Base-by-base conservation (phyloP, 2,888 invertebrate genomes). In the Drosophila macrothrix region DNA sequence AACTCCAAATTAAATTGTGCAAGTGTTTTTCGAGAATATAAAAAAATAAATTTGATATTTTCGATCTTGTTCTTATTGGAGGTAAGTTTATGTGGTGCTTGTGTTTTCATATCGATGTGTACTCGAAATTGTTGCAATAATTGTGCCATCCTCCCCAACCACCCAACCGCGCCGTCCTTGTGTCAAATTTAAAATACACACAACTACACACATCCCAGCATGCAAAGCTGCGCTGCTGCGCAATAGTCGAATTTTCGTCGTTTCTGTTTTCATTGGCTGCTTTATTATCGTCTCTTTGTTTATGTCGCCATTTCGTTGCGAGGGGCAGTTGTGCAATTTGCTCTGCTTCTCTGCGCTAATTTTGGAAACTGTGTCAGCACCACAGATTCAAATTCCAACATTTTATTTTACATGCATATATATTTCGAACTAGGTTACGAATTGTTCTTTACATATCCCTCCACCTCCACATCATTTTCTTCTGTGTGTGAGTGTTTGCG, bases 241-340 rank as follows among this genome's bases (percentile, higher is more conserved):
- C 84, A 87, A 84, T 89, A 78, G 62, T 61, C 54, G 52, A 73
- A 66, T 63, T 71, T 73, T 83, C 59, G 55, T 67, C 67, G 59
- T 71, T 84, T 86, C 82, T 90, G 90, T 87, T 87, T 89, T 90
- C 77, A 76, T 78, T 77, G 65, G 74, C 67, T 80, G 68, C 67
- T 90, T 90, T 82, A 89, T 76, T 82, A 70, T 69, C 67, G 69
- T 35, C 54, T 76, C 76, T 76, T 76, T 90, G 90, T 90, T 90
- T 84, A 82, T 82, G 76, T 89, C 69, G 59, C 68, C 54, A 49
- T 52, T 87, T 70, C 81, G 89, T 53, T 75, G 52, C 37, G 41
- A 37, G 59, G 46, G 50, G 58, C 46, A 55, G 60, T 86, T 90
- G 87, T 90, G 90, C 86, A 75, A 89, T 79, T 56, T 58, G 52